Evolutionary conservation across 1,140 invertebrate species (phyloP), one percentile per base, ranked within the genome.

Genomic region (Ostrea denselamellosa): DNA sequence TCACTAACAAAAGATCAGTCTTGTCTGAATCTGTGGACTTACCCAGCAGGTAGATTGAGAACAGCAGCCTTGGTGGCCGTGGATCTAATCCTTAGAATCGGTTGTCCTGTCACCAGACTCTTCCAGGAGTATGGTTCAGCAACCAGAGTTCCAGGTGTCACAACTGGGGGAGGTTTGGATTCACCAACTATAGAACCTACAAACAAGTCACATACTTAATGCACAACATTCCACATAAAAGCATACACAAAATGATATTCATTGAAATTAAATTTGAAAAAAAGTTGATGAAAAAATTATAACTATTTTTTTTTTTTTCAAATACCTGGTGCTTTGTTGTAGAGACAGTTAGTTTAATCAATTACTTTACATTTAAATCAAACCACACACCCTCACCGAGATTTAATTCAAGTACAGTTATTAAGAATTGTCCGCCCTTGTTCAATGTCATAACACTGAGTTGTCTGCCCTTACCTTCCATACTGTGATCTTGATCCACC

Each of bases 111-210:
- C 0, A 94, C 92, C 8, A 95, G 88, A 89, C 92, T 93, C 88
- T 95, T 95, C 94, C 94, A 95, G 0, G 94, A 95, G 83, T 94
- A 94, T 0, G 94, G 93, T 86, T 95, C 94, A 25, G 93, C 94
- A 53, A 94, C 91, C 65, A 95, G 87, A 7, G 93, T 91, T 12
- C 94, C 94, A 19, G 93, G 92, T 3, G 88, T 90, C 2, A 94
- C 89, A 12, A 91, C 91, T 9, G 91, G 89, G 10, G 91, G 91
- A 3, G 87, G 83, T 14, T 85, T 65, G 25, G 87, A 71, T 51
- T 92, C 90, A 22, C 88, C 87, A 82, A 87, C 88, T 22, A 91
- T 62, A 8, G 93, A 93, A 65, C 91, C 92, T 92, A 65, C 3
- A 88, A 77, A 52, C 17, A 81, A 44, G 54, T 22, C 19, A 84